phyloP scores from a whole-genome alignment of 2,888 invertebrate genomes.

The Oeneis ivallda region DNA sequence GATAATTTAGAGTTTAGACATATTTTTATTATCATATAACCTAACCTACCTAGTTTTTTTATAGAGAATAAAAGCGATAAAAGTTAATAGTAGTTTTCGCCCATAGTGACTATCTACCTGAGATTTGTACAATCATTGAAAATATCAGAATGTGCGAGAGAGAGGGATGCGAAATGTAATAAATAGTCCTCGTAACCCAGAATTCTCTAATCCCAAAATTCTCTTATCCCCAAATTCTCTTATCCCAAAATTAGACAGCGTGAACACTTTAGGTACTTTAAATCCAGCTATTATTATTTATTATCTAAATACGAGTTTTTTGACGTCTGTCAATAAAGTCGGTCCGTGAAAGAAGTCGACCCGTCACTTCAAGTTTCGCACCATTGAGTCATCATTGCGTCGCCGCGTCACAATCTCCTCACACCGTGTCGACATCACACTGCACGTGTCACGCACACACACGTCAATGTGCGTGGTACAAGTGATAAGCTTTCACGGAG shows the following conservation, averaged over 20 bases:
- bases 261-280: neutral
- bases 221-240: neutral
- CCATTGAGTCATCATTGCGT: slow-evolving; percentile 26
- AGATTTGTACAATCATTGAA: too few species aligned
- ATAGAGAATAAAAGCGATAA: too few species aligned
- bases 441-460: slow-evolving; percentile 20
- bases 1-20: too few species aligned
- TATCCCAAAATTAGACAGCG: neutral
- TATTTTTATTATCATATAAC: too few species aligned
- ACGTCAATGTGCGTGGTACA: slow-evolving; percentile 22
- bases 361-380: neutral
- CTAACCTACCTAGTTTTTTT: too few species aligned
- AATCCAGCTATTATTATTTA: neutral
- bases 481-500: slow-evolving; percentile 7
- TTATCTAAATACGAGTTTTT: neutral
- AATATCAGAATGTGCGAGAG: too few species aligned
- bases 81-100: too few species aligned
- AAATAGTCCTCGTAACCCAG: too few species aligned
- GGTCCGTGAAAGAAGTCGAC: neutral
- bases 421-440: slow-evolving; percentile 12
- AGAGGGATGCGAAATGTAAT: too few species aligned
- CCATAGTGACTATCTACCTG: too few species aligned
- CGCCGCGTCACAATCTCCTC: slow-evolving; percentile 27
- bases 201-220: neutral
- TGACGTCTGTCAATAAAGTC: neutral